Base-by-base conservation (phyloP, 2,888 invertebrate genomes). In the Yponomeuta evonymella region DNA sequence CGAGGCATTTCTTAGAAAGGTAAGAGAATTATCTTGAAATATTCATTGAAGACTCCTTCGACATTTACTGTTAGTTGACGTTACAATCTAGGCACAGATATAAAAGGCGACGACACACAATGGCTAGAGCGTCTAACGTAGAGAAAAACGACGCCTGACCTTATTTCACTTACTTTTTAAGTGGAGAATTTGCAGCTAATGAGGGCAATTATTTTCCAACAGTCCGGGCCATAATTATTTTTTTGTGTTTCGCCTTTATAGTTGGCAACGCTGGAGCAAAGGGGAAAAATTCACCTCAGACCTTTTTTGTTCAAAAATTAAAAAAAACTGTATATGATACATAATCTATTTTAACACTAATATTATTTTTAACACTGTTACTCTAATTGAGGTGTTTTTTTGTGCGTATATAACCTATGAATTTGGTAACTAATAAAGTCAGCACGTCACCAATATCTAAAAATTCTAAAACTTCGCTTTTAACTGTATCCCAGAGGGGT, bases 1-100 rank as follows among this genome's bases (percentile, higher is more conserved):
- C 84, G 97, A 97, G 87, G 93, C 95, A 79, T 97, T 98, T 91
- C 94, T 97, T 73, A 94, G 95, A 89, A 97, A 97, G 96, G 97
- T 97, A 92, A 92, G 90, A 4, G 10, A 30, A 12, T 15, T 5
- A 12, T 58, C 51, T 15, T 58, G 1, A 58, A 51, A 58, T 58
- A 58, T 58, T 58, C 2, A 58, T 15, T 58, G 15, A 58, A 58
- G 51, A 58, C 15, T 58, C 15, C 15, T 12, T 5, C 36, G 29
- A 48, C 36, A 70, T 48, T 30, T 15, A 70, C 68, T 48, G 33
- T 67, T n/a, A 67, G 33, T 33, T 12, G 48, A n/a, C 48, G 43
- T 8, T 68, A 15, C 68, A 15, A 48, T 68, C 36, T 30, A 51
- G 58, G 62, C 29, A 5, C 51, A 58, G n/a, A 69, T 15, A 51